These are phyloP conservation scores for Tetranychus piercei DNA, from an alignment of 2,888 invertebrate species.

Conservation along the genomic window DNA sequence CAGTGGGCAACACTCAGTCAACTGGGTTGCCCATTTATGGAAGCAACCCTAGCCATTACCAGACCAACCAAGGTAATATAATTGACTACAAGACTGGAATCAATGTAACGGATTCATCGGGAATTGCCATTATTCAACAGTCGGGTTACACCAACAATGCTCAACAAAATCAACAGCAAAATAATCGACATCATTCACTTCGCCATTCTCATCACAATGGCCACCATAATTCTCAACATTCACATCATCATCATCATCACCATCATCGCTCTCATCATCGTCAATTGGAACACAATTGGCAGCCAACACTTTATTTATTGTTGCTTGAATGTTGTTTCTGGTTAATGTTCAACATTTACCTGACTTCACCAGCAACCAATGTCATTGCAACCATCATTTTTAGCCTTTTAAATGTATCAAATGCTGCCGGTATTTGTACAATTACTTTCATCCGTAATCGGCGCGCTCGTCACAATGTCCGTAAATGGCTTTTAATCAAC, in stretches of 20 bases:
- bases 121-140: neutral
- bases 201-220: neutral
- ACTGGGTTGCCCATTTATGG: neutral
- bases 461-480: neutral
- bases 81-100: neutral
- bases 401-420: neutral
- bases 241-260: neutral
- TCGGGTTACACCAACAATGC: neutral
- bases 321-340: neutral
- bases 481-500: neutral
- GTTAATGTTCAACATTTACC: neutral
- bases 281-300: neutral
- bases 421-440: neutral
- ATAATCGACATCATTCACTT: neutral
- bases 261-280: neutral
- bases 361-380: neutral
- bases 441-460: neutral
- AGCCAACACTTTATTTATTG: constrained; percentile 6
- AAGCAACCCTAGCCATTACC: neutral
- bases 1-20: neutral
- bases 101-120: neutral
- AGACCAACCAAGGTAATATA: neutral
- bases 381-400: neutral
- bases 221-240: neutral
- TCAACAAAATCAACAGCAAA: neutral